A percentile compares a stretch with the other conserved stretches of the same genome.
Evolutionary conservation across 2,113 vertebrate species (phyloP).

Genomic region (Microtus ochrogaster): DNA sequence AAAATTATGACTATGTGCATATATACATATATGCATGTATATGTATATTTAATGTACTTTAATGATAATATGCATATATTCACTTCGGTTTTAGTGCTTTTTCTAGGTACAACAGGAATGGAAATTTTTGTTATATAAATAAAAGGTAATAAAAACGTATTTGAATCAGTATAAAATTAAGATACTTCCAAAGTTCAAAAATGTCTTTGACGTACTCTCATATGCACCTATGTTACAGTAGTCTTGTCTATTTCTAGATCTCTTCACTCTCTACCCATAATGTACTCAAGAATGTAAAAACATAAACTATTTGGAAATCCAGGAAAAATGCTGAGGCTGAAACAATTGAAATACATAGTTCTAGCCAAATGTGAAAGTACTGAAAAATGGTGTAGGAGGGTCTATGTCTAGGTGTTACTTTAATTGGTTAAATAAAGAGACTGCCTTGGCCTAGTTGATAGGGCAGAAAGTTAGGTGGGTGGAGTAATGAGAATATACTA

Average conservation of each 20-base stretch:
- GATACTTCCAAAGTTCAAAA: not conserved
- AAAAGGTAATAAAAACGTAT: slow-evolving; percentile 24
- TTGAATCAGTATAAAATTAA: not conserved
- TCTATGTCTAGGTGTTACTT: too few relatives aligned
- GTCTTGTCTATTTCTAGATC: not conserved
- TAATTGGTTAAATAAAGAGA: too few relatives aligned
- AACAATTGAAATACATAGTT: not conserved
- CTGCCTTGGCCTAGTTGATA: too few relatives aligned
- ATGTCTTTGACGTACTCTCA: not conserved
- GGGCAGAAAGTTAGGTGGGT: too few relatives aligned
- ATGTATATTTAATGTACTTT: not conserved
- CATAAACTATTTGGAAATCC: not conserved
- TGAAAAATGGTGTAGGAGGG: not conserved
- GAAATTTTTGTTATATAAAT: not conserved
- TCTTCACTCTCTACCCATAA: not conserved
- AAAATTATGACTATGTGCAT: not conserved
- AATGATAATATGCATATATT: not conserved
- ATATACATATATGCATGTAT: not conserved
- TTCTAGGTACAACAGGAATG: not conserved
- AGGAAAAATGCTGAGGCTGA: not conserved
- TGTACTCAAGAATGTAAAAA: not conserved
- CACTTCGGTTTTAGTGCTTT: not conserved
- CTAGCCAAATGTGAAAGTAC: not conserved
- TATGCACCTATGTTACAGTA: not conserved
- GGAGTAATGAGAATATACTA: not conserved